phyloP scores from a whole-genome alignment of 1,140 invertebrate species.

The Drosophila equinoxialis region DNA sequence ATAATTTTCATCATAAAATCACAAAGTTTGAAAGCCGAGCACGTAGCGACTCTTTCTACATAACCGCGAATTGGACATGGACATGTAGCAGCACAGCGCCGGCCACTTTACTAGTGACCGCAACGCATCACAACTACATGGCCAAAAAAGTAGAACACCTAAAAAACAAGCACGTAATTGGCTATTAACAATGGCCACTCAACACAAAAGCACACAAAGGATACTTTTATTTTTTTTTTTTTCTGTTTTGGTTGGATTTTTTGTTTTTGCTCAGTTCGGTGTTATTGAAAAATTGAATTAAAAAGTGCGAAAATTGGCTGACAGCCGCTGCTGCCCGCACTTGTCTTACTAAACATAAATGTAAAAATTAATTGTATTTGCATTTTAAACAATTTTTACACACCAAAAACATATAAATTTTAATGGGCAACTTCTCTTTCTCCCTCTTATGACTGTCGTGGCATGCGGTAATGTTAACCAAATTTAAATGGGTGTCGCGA shows the following conservation, averaged over 20 bases:
- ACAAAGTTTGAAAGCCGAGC: slow-evolving; percentile 68
- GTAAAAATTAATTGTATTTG: slow-evolving; percentile 76
- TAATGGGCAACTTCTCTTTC: slow-evolving; percentile 17
- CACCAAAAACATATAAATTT: slow-evolving; percentile 6
- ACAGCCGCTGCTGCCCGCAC: slow-evolving; percentile 2
- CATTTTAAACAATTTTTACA: slow-evolving; percentile 48
- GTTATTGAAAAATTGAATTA: slow-evolving; percentile 74
- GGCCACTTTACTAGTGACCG: slow-evolving; percentile 4
- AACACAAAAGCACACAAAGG: slow-evolving; percentile 56
- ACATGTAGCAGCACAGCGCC: slow-evolving; percentile 41
- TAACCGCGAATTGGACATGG: slow-evolving; percentile 36
- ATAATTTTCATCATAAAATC: slow-evolving; percentile 65
- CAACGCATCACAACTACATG: neutral
- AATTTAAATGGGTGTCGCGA: slow-evolving; percentile 28
- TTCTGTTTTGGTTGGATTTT: neutral
- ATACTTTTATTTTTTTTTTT: slow-evolving; percentile 34
- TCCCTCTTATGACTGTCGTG: neutral
- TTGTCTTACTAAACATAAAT: slow-evolving; percentile 62
- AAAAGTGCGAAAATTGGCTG: slow-evolving; percentile 71
- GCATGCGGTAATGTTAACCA: slow-evolving; percentile 6
- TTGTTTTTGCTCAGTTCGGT: slow-evolving; percentile 30
- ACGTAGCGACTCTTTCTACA: slow-evolving; percentile 51
- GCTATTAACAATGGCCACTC: slow-evolving; percentile 65
- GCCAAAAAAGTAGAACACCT: neutral
- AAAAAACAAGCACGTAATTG: slow-evolving; percentile 66